Percentiles rank a stretch among this genome's conserved stretches.
Evolutionary conservation across 2,888 invertebrate species (phyloP).

Genomic region (Lycocerus yunnanus): DNA sequence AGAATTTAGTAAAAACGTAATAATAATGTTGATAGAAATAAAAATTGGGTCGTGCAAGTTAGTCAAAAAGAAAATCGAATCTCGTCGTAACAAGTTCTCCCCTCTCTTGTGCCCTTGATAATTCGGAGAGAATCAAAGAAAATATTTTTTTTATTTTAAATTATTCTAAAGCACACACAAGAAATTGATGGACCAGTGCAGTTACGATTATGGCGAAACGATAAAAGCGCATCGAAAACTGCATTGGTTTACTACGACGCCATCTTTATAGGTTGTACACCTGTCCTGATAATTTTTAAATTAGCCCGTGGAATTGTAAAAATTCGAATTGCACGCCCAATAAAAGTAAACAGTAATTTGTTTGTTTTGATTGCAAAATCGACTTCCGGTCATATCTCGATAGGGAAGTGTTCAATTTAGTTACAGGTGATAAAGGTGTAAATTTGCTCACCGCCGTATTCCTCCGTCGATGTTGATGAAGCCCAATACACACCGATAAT

Average conservation of each 20-base stretch:
- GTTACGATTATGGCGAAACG: neutral
- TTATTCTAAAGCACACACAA: neutral
- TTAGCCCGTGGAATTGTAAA: neutral
- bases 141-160: neutral
- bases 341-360: neutral
- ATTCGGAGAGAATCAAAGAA: neutral
- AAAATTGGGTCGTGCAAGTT: neutral
- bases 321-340: neutral
- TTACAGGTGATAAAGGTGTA: conserved; percentile 17
- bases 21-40: neutral
- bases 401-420: neutral
- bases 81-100: neutral
- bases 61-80: neutral
- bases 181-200: neutral
- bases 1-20: neutral
- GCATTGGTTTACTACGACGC: conserved; percentile 36
- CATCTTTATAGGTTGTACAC: conserved; percentile 37
- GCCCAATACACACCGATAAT: conserved; percentile 31
- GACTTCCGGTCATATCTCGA: neutral
- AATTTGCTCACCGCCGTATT: conserved; percentile 34
- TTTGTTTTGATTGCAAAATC: neutral
- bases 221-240: conserved; percentile 33
- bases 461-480: conserved; percentile 19
- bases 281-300: conserved; percentile 31
- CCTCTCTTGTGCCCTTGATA: neutral